A percentile compares a stretch with the other conserved stretches of the same genome.
Evolutionary conservation across 35 echinoderm and acorn worm genomes (phyloP).

Genomic region (Holothuria glaberrima): DNA sequence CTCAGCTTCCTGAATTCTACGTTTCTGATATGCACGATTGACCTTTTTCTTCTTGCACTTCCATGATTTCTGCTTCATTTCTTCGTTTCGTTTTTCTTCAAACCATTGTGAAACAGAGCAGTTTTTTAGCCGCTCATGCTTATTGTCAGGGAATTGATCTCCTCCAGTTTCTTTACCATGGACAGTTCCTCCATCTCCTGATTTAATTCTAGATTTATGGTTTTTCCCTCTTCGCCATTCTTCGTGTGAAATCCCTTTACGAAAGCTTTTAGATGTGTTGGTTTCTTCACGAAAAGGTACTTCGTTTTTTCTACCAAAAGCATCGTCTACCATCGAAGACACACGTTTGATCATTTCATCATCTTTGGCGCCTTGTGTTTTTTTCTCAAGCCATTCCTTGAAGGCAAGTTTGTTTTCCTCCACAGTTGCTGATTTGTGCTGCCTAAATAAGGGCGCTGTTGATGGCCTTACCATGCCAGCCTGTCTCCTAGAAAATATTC

Average conservation of each 20-base stretch:
- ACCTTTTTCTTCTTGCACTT: not conserved
- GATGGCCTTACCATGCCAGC: not conserved
- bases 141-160: not conserved
- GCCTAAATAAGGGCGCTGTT: slow-evolving; percentile 4
- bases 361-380: slow-evolving; percentile 75
- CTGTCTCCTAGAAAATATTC: not conserved
- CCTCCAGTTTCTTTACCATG: no score
- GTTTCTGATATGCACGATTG: not conserved
- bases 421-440: slow-evolving; percentile 56
- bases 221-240: slow-evolving; percentile 73
- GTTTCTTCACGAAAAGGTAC: not conserved
- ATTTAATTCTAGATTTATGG: no score
- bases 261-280: not conserved
- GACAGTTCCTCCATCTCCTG: no score
- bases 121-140: not conserved
- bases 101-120: slow-evolving; percentile 20
- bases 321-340: slow-evolving; percentile 67
- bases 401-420: slow-evolving; percentile 75
- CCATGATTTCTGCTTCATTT: not conserved
- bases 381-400: slow-evolving; percentile 64
- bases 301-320: slow-evolving; percentile 67
- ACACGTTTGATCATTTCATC: slow-evolving; percentile 67
- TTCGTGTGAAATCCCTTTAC: slow-evolving; percentile 55
- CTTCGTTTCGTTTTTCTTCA: slow-evolving; percentile 11
- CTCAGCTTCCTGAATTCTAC: slow-evolving; percentile 5